Base-by-base conservation (phyloP, 2,888 invertebrate species). In the Cantharis lateralis region DNA sequence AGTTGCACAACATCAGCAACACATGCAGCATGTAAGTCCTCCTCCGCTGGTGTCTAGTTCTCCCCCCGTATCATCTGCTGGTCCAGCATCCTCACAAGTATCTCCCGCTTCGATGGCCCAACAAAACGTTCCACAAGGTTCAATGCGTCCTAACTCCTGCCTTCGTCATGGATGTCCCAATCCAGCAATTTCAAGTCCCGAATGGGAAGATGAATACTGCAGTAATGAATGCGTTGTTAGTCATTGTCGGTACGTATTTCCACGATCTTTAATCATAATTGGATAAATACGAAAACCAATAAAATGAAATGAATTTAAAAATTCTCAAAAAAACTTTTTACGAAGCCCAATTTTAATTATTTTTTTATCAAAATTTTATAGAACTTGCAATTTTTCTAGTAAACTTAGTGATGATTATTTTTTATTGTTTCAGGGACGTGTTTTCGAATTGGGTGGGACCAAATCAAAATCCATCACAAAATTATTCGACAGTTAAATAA, bases 201-300 rank as follows among this genome's bases (percentile, higher is more conserved):
- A 97, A 89, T 98, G 98, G 98, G 98, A 98, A 88, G 96, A 96
- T 87, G 98, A 98, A 88, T 98, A 97, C 89, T 98, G 98, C 91
- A 96, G 97, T 89, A 97, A 97, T 89, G 97, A 98, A 89, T 98
- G 98, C 90, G 98, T 98, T 81, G 96, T 97, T 87, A 95, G 94
- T 88, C 98, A 98, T 89, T 98, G 98, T 93, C 95, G 96, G 93
- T 93, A 87, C 86, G 87, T 84, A 18, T 20, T 66, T 48, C 11
- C 64, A 16, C 16, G 20, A 64, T 64, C 20, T 16, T 64, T 64
- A 16, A 18, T 64, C 11, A 64, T 20, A 18, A 16, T 64, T 20
- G 20, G 20, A 64, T 18, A 64, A 64, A 64, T n/a, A 1, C 16
- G 16, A 15, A 64, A 16, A 64, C 2, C 4, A 64, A 64, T 64